These are phyloP conservation scores for Carterocephalus palaemon DNA, from an alignment of 2,888 invertebrate species.

Conservation along the genomic window DNA sequence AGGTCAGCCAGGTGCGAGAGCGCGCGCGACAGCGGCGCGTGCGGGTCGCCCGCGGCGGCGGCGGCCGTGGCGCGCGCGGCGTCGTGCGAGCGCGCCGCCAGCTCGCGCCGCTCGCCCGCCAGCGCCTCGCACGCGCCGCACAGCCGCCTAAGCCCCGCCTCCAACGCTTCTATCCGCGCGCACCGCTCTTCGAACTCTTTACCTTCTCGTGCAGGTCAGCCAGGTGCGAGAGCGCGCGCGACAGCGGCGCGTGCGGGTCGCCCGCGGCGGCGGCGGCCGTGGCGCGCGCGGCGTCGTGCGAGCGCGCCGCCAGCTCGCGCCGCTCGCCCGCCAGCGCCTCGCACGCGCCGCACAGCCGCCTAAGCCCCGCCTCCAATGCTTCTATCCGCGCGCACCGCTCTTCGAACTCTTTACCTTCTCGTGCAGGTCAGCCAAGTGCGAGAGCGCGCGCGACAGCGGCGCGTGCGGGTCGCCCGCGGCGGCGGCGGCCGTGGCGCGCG, in stretches of 20 bases:
- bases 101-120: slow-evolving; percentile 90
- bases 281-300: slow-evolving; percentile 92
- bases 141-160: slow-evolving; percentile 91
- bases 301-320: slow-evolving; percentile 87
- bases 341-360: slow-evolving; percentile 91
- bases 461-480: slow-evolving; percentile 91
- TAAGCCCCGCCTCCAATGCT: slow-evolving; percentile 91
- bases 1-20: slow-evolving; percentile 94
- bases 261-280: slow-evolving; percentile 87
- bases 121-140: slow-evolving; percentile 92
- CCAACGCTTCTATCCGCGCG: slow-evolving; percentile 93
- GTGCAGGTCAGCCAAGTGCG: slow-evolving; percentile 93
- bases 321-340: slow-evolving; percentile 93
- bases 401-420: slow-evolving; percentile 98
- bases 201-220: slow-evolving; percentile 92
- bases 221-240: slow-evolving; percentile 89
- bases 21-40: slow-evolving; percentile 87
- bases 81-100: slow-evolving; percentile 86
- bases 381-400: slow-evolving; percentile 96
- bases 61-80: slow-evolving; percentile 91
- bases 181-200: slow-evolving; percentile 99
- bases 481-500: slow-evolving; percentile 87
- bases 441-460: slow-evolving; percentile 86
- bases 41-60: slow-evolving; percentile 89
- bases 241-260: slow-evolving; percentile 88